Evolutionary conservation across 2,797 vertebrate species (phyloP), one percentile per base, ranked within the genome.

Genomic region (Sebastes steindachneri): DNA sequence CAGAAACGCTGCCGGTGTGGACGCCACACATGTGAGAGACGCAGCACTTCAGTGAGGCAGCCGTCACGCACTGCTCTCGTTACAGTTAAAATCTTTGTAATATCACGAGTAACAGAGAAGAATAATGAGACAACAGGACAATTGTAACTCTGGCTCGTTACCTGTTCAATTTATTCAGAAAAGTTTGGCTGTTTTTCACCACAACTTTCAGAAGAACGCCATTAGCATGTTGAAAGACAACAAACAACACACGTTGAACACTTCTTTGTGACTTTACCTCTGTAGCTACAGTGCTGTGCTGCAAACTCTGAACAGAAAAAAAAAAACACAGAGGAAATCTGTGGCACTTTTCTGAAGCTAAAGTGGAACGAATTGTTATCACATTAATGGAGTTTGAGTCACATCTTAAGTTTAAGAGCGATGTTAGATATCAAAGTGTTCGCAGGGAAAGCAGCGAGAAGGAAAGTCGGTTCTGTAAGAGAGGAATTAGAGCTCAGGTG

Each of bases 401-500:
- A 11, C 84, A 77, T 84, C 68, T 65, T 11, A 69, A 77, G 68
- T 90, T 88, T 80, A 82, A 82, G 79, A 84, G 78, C 66, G 67
- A 81, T 70, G 83, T 83, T 81, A 19, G 57, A 90, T 88, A 90
- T 93, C 86, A 90, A 91, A 88, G 86, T 33, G 70, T 75, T 75
- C 5, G 25, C n/a, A 51, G 71, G 45, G 63, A 73, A 89, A 77
- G 77, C 23, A 12, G 54, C 10, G 33, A 55, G 62, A 76, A 58
- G 58, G 57, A 68, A 80, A 89, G 83, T 29, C 64, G 19, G 62
- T 53, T 69, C 12, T 31, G 45, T 88, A 78, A 89, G 90, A 80
- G 83, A 85, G 79, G 84, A 93, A 90, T 92, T 91, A 91, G 83
- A 86, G 88, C 85, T 83, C 79, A 89, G 92, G 88, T 90, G 90